phyloP scores from a whole-genome alignment of 2,113 vertebrate species.

The Pica pica region DNA sequence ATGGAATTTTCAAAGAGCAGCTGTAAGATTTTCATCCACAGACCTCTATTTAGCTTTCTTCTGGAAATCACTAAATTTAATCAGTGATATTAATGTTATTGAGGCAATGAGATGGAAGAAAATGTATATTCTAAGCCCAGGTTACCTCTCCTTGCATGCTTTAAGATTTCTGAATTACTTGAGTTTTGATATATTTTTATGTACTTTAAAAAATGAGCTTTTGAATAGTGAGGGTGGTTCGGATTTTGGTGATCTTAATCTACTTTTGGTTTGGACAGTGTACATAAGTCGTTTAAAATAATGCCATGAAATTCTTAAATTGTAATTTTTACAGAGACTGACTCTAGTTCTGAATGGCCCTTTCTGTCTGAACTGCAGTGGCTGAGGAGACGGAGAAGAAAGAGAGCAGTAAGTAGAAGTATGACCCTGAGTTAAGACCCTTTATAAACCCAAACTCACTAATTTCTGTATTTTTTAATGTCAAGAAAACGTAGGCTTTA shows the following conservation, averaged over 20 bases:
- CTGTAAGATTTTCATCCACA: neutral
- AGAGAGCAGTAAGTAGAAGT: conserved; percentile 84
- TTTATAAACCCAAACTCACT: neutral
- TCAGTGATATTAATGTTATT: neutral
- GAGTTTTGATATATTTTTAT: neutral
- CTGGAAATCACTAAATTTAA: neutral
- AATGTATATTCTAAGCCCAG: neutral
- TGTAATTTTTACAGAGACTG: conserved; percentile 70
- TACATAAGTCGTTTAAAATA: neutral
- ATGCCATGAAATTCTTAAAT: neutral
- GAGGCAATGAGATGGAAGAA: neutral
- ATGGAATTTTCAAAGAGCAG: neutral
- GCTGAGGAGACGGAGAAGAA: conserved; percentile 85
- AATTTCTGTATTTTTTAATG: neutral
- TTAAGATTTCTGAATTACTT: neutral
- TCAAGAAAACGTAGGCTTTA: neutral
- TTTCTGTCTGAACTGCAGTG: conserved; percentile 82
- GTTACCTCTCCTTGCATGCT: neutral
- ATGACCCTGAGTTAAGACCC: neutral
- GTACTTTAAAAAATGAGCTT: neutral
- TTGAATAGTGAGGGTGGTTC: neutral
- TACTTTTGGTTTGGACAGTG: neutral
- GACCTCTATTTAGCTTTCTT: neutral
- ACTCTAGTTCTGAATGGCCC: conserved; percentile 76
- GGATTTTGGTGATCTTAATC: neutral